Evolutionary conservation across 2,888 invertebrate species (phyloP), one percentile per base, ranked within the genome.

Genomic region (Tachystola acroxantha): DNA sequence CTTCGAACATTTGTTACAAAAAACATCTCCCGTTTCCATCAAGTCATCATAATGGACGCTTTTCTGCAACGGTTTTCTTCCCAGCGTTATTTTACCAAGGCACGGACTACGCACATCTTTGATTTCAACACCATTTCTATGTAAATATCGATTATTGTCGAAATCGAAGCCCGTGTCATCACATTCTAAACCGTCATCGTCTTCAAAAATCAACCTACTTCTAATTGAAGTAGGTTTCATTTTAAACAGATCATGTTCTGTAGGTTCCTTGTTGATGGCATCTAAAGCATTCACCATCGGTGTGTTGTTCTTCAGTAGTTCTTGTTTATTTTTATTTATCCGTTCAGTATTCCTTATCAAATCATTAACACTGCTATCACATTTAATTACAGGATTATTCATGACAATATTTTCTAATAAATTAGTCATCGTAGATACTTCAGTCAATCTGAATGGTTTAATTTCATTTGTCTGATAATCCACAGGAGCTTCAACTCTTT

Each of bases 1-100:
- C 3, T 43, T 39, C 0, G 27, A 27, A 29, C 76, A 76, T 1
- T 39, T 53, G 10, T 36, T 57, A 31, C 76, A 76, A 0, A 41
- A 30, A 45, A 44, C 62, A 0, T 53, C 20, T 0, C 59, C 57
- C 0, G 58, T 49, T 2, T 34, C 48, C 0, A 58, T 26, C 2
- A 76, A 36, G 0, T 58, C 53, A 13, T 72, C 54, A 26, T 60
- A 67, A 44, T 64, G 64, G 0, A 71, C 45, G 44, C 59, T 58
- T 2, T 24, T 36, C 0, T 46, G 30, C 3, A 2, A 16, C 12
- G 13, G 11, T 33, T 1, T 9, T 42, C 1, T 32, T 7, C n/a
- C 53, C 48, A 1, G 56, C 10, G 1, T 50, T 46, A 0, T 62
- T 55, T 7, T 53, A 34, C 10, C 43, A 35, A 7, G n/a, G 43